phyloP scores from a whole-genome alignment of 2,797 vertebrate genomes.

The Hafferia zeledoni region DNA sequence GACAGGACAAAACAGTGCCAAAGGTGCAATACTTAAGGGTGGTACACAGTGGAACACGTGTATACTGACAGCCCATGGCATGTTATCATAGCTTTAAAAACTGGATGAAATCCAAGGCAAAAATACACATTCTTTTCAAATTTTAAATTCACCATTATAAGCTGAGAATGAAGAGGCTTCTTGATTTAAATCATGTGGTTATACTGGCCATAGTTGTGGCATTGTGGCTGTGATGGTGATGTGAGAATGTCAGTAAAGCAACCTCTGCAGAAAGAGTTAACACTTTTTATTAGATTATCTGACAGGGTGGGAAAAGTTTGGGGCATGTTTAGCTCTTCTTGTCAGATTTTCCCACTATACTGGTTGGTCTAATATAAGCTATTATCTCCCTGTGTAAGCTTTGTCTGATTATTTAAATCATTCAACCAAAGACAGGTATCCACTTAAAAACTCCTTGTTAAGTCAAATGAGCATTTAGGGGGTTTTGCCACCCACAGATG shows the following conservation, averaged over 20 bases:
- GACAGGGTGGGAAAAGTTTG: conserved; percentile 13
- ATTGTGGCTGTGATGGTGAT: not conserved
- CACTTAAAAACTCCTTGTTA: conserved; percentile 56
- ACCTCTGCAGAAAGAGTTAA: not conserved
- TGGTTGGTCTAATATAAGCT: conserved; percentile 11
- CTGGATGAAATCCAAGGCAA: not conserved
- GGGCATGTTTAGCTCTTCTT: not conserved
- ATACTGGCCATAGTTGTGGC: not conserved
- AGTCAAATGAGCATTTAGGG: conserved; percentile 59
- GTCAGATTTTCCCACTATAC: conserved; percentile 14
- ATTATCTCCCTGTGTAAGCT: conserved; percentile 50
- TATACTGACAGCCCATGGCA: not conserved
- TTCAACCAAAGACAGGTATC: conserved; percentile 54
- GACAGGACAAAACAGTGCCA: not conserved
- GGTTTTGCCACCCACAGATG: conserved; percentile 51
- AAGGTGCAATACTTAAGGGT: not conserved
- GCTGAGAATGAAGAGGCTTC: not conserved
- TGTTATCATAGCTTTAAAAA: not conserved
- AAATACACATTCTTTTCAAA: not conserved
- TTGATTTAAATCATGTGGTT: not conserved
- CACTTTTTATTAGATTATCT: not conserved
- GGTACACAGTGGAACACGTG: fast-evolving
- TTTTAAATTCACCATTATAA: not conserved
- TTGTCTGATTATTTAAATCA: conserved; percentile 52
- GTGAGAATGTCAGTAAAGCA: not conserved